phyloP scores from a whole-genome alignment of 2,797 vertebrate genomes.

The Brachymystax lenok region DNA sequence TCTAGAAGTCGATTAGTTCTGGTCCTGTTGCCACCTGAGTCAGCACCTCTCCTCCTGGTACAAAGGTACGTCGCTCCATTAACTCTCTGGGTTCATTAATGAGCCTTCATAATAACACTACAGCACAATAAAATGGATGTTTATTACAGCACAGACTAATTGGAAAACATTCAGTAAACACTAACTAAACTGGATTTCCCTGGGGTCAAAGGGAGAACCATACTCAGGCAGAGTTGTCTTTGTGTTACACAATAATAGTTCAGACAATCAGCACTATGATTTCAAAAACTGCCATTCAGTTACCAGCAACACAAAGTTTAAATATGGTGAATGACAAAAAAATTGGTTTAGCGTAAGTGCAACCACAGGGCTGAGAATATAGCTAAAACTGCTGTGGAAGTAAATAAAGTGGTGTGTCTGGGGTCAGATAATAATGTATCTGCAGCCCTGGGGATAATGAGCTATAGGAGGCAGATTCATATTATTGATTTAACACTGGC shows the following conservation, averaged over 20 bases:
- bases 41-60: slow-evolving; percentile 18
- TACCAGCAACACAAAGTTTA: not conserved
- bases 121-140: slow-evolving; percentile 1
- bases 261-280: not conserved
- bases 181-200: not conserved
- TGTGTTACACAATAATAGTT: not conserved
- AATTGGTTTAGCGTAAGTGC: not conserved
- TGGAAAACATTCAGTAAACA: not conserved
- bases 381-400: not conserved
- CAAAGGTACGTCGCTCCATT: slow-evolving; percentile 30
- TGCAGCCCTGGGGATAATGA: not conserved
- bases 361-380: not conserved
- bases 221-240: not conserved
- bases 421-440: not conserved
- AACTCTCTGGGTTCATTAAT: slow-evolving; percentile 26
- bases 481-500: slow-evolving; percentile 44
- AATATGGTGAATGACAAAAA: not conserved
- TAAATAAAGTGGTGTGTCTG: not conserved
- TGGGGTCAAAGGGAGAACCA: not conserved
- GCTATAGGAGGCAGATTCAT: slow-evolving; percentile 30
- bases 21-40: slow-evolving; percentile 31
- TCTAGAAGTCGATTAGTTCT: slow-evolving; percentile 34
- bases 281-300: not conserved
- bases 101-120: not conserved
- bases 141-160: slow-evolving; percentile 6